Conservation (phyloP, 1,140 invertebrate genomes). For the Galleria mellonella region DNA sequence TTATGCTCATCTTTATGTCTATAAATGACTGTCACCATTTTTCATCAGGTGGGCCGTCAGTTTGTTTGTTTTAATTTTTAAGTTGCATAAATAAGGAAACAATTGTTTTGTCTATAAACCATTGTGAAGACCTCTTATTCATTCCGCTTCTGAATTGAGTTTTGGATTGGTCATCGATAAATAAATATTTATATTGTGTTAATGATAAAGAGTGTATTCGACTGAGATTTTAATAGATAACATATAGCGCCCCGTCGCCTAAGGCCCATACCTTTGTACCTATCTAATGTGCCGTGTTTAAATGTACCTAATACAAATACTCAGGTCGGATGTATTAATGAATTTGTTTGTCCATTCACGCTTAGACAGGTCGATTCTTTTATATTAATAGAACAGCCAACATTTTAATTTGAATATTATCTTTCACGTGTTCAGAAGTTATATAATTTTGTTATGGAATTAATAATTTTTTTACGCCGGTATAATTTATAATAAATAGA, state of each 20-base stretch:
- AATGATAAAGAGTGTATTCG: constrained; percentile 51
- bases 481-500: too few species aligned
- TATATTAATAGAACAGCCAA: constrained; percentile 10
- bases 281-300: constrained; percentile 16
- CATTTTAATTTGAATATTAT: constrained; percentile 25
- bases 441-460: neutral
- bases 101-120: too few species aligned
- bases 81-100: too few species aligned
- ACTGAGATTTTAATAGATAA: constrained; percentile 57
- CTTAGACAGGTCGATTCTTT: constrained; percentile 17
- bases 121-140: constrained; percentile 22
- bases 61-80: too few species aligned
- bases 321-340: constrained; percentile 22
- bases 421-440: constrained; percentile 16
- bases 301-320: constrained; percentile 11
- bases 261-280: constrained; percentile 11
- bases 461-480: too few species aligned
- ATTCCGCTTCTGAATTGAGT: constrained; percentile 45
- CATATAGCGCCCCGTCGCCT: constrained; percentile 23
- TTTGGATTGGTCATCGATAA: constrained; percentile 30
- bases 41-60: too few species aligned
- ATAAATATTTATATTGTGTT: constrained; percentile 61
- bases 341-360: constrained; percentile 21
- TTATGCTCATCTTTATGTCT: too few species aligned
- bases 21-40: too few species aligned